Conservation (phyloP, 1,140 invertebrate genomes). For the Oryzaephilus surinamensis region DNA sequence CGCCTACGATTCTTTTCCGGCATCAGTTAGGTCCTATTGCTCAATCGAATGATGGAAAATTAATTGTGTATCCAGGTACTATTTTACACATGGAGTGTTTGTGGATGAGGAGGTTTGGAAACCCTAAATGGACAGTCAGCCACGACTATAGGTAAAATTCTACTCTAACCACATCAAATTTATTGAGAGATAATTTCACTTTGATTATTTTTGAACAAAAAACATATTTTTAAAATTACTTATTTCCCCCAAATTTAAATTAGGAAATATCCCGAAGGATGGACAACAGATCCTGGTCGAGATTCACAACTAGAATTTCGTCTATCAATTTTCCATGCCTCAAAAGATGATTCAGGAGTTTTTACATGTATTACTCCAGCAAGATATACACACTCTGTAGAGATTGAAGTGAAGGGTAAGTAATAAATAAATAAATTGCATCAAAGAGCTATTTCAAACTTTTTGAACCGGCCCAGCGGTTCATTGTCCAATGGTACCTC, state of each 20-base stretch:
- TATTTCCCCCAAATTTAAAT: not conserved
- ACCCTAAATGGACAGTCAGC: conserved; percentile 71
- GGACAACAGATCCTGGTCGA: conserved; percentile 68
- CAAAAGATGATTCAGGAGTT: conserved; percentile 65
- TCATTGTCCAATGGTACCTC: conserved; percentile 59
- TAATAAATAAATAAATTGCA: too few species aligned
- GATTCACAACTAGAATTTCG: conserved; percentile 72
- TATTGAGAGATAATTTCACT: not conserved
- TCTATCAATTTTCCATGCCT: conserved; percentile 66
- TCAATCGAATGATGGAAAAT: conserved; percentile 72
- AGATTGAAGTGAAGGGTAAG: conserved; percentile 64
- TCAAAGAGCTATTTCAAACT: too few species aligned
- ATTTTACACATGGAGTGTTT: conserved; percentile 78
- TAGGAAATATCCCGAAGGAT: conserved; percentile 64
- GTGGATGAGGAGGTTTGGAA: conserved; percentile 72
- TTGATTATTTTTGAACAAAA: not conserved
- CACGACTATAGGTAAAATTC: conserved; percentile 49
- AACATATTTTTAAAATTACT: not conserved
- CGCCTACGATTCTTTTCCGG: conserved; percentile 73
- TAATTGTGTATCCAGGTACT: conserved; percentile 75
- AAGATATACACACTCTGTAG: conserved; percentile 64
- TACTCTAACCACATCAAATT: not conserved
- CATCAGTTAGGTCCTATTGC: conserved; percentile 72
- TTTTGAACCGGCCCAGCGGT: too few species aligned
- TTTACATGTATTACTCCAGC: conserved; percentile 75